These are phyloP conservation scores for Pachyseris speciosa DNA, from an alignment of 64 coral and sea anemone species.

Conservation along the genomic window DNA sequence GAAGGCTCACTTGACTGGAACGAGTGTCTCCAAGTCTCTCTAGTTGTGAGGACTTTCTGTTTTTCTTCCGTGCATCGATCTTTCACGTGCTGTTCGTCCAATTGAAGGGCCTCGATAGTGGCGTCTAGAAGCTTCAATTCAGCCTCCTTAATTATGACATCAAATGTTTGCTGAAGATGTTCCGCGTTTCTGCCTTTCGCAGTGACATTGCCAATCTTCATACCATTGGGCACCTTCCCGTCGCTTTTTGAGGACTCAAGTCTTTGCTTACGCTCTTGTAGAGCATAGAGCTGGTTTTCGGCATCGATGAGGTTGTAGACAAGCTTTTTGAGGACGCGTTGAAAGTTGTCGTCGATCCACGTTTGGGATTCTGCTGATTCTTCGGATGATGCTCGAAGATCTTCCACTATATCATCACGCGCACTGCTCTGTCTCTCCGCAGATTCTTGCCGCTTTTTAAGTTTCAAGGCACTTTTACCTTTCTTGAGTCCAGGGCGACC, in stretches of 20 bases:
- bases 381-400: slow-evolving; percentile 8
- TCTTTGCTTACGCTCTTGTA: neutral
- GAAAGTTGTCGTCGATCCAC: slow-evolving; percentile 39
- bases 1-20: slow-evolving; percentile 20
- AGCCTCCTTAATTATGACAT: neutral
- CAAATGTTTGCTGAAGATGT: neutral
- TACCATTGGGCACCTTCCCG: slow-evolving; percentile 31
- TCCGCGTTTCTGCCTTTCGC: neutral
- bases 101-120: slow-evolving; percentile 16
- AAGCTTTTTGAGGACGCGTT: slow-evolving; percentile 30
- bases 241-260: neutral
- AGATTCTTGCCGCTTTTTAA: slow-evolving; percentile 26
- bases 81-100: neutral
- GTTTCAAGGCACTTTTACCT: slow-evolving; percentile 30
- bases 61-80: slow-evolving; percentile 21
- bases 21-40: neutral
- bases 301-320: slow-evolving; percentile 15
- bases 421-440: neutral
- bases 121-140: slow-evolving; percentile 16
- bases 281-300: slow-evolving; percentile 1
- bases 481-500: slow-evolving; percentile 24
- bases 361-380: neutral
- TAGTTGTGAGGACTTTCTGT: neutral
- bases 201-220: neutral
- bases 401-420: neutral